These are phyloP conservation scores for Andrena cerasifolii DNA, from an alignment of 1,140 invertebrate species.

Conservation along the genomic window DNA sequence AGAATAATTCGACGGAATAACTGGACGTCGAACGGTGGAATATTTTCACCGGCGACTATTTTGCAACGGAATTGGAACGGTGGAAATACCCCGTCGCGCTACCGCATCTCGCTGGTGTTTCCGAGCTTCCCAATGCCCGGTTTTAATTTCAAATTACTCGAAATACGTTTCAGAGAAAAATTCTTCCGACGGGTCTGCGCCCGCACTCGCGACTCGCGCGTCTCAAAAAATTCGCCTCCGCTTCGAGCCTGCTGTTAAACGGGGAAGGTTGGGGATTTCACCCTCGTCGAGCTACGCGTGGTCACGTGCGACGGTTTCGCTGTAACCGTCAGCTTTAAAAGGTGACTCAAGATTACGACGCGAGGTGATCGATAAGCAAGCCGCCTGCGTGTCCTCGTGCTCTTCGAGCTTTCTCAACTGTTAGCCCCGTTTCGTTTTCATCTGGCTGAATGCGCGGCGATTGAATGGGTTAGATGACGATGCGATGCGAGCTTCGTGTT, in stretches of 20 bases:
- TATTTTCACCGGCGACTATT: not conserved
- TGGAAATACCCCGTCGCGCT: not conserved
- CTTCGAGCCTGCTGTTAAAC: slow-evolving; percentile 16
- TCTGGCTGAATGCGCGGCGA: too few relatives aligned
- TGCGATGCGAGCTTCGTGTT: too few relatives aligned
- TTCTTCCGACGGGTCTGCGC: not conserved
- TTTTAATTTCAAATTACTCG: slow-evolving; percentile 35
- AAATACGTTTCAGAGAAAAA: slow-evolving; percentile 19
- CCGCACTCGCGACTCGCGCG: slow-evolving; percentile 16
- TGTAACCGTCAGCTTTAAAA: slow-evolving; percentile 25
- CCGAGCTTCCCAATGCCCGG: not conserved
- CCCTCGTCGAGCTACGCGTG: not conserved
- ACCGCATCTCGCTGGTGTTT: not conserved
- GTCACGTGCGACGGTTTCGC: slow-evolving; percentile 9
- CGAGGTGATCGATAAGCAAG: slow-evolving; percentile 50
- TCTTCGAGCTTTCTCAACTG: slow-evolving; percentile 19
- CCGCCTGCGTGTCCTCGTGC: not conserved
- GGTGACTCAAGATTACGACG: slow-evolving; percentile 11
- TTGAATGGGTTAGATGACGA: too few relatives aligned
- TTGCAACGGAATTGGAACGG: slow-evolving; percentile 1
- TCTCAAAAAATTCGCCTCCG: not conserved
- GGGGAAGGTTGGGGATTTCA: not conserved
- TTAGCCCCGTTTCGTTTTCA: slow-evolving; percentile 47
- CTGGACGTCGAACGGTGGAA: not conserved
- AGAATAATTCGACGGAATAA: not conserved